phyloP scores from a whole-genome alignment of 2,113 vertebrate genomes.

The Micromys minutus region DNA sequence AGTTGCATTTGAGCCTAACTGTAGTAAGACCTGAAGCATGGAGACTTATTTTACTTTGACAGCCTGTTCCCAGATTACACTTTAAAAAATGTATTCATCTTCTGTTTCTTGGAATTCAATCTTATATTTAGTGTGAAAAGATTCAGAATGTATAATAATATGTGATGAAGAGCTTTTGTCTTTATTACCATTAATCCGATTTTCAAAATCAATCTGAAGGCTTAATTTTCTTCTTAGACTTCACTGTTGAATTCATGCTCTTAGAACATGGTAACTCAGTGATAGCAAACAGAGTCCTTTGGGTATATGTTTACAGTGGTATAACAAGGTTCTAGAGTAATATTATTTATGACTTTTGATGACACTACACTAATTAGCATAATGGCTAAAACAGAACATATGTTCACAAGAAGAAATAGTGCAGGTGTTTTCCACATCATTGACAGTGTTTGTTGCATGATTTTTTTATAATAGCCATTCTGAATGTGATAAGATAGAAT shows the following conservation, averaged over 20 bases:
- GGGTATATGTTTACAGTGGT: neutral
- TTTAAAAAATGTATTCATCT: conserved; percentile 13
- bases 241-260: neutral
- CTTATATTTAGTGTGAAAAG: conserved; percentile 9
- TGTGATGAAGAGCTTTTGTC: neutral
- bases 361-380: neutral
- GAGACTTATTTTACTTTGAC: neutral
- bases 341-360: neutral
- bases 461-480: neutral
- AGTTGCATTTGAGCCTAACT: neutral
- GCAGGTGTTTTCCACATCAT: neutral
- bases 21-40: neutral
- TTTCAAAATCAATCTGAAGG: neutral
- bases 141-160: neutral
- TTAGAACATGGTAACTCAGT: neutral
- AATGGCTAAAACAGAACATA: neutral
- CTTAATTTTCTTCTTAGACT: neutral
- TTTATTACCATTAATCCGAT: neutral
- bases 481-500: neutral
- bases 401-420: neutral
- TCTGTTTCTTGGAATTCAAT: neutral
- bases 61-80: neutral
- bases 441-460: neutral
- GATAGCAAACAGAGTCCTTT: neutral
- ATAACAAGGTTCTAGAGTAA: neutral